A percentile compares a stretch with the other conserved stretches of the same genome.
Evolutionary conservation across 2,113 vertebrate species (phyloP).

Genomic region (Dasyornis broadbenti): DNA sequence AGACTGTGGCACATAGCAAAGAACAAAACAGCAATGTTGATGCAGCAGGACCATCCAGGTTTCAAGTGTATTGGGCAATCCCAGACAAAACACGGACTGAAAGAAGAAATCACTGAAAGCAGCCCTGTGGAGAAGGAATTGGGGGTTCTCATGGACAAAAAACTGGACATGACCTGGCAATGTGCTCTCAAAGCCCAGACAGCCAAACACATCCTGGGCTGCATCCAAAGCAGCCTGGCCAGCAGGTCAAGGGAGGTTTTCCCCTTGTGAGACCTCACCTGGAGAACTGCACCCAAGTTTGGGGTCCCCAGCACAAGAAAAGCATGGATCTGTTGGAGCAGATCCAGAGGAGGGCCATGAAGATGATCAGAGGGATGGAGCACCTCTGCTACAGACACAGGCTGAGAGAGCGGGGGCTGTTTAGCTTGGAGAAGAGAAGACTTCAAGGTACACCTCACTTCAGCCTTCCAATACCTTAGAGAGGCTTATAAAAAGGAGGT

Average conservation of each 20-base stretch:
- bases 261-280: background rate
- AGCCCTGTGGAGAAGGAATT: background rate
- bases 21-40: background rate
- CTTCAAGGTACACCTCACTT: background rate
- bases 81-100: background rate
- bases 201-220: background rate
- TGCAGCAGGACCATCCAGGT: background rate
- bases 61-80: background rate
- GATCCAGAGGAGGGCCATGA: background rate
- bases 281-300: background rate
- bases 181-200: background rate
- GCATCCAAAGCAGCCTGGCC: background rate
- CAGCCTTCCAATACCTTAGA: background rate
- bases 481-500: background rate
- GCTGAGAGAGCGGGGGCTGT: background rate
- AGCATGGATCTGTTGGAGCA: background rate
- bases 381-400: background rate
- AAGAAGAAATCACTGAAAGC: background rate
- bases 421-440: background rate
- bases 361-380: background rate
- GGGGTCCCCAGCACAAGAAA: background rate
- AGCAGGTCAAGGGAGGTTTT: background rate
- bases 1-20: background rate
- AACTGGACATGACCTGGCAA: rapidly evolving
- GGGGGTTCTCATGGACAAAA: background rate